Conservation (phyloP, 1,140 invertebrate genomes). For the Drosophila repleta region DNA sequence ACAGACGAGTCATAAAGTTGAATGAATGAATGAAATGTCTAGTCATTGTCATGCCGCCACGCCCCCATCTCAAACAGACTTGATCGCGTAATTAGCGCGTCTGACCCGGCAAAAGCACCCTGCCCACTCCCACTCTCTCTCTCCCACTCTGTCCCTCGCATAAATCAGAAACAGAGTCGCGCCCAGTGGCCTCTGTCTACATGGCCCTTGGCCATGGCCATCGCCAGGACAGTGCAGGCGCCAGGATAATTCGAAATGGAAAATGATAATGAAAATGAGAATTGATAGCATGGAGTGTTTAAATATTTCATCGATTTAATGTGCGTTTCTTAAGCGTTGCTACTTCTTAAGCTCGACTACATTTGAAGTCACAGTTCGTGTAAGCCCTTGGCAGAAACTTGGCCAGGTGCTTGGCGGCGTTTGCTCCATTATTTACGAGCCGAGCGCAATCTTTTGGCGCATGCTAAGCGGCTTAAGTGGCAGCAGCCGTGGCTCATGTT, state of each 20-base stretch:
- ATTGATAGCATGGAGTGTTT: constrained; percentile 69
- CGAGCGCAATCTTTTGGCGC: constrained; percentile 39
- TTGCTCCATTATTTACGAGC: constrained; percentile 54
- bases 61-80: constrained; percentile 17
- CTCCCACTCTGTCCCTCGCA: constrained; percentile 1
- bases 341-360: neutral
- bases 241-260: constrained; percentile 47
- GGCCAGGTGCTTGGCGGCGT: constrained; percentile 8
- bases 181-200: constrained; percentile 27
- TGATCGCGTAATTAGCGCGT: constrained; percentile 81
- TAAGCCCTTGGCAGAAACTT: constrained; percentile 6
- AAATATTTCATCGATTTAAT: constrained; percentile 78
- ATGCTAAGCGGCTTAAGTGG: constrained; percentile 59
- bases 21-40: constrained; percentile 75
- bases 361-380: neutral
- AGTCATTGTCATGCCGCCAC: constrained; percentile 43
- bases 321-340: constrained; percentile 9
- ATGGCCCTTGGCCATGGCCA: constrained; percentile 27
- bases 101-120: constrained; percentile 43
- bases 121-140: neutral
- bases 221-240: constrained; percentile 35
- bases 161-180: constrained; percentile 43
- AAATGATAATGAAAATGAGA: constrained; percentile 58
- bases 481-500: constrained; percentile 21
- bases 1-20: constrained; percentile 57